Percentiles rank a stretch among this genome's conserved stretches.
These are phyloP conservation scores for Hoplodrina blanda DNA, from an alignment of 2,888 invertebrate genomes.

Conservation along the genomic window DNA sequence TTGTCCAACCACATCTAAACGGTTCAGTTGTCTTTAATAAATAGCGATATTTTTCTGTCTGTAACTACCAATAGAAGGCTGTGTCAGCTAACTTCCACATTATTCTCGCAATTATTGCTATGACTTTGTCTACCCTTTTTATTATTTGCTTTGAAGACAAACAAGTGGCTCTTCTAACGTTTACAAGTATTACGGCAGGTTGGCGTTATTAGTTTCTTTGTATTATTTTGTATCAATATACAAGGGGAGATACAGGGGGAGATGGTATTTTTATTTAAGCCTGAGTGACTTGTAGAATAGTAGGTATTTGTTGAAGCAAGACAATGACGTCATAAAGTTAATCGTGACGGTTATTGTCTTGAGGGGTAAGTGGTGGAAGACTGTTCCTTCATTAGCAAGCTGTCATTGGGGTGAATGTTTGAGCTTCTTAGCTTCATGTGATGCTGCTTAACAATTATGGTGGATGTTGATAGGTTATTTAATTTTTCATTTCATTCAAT, in stretches of 20 bases:
- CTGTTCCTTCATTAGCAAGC: conserved; percentile 15
- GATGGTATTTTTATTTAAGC: conserved; percentile 25
- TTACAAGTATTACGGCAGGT: conserved; percentile 61
- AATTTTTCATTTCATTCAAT: no score
- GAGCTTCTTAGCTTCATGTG: not conserved
- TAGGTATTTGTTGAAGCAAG: conserved; percentile 24
- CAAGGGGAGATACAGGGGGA: conserved; percentile 17
- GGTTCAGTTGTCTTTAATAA: conserved; percentile 81
- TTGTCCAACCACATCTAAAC: conserved; percentile 60
- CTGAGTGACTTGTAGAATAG: conserved; percentile 9
- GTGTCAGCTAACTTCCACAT: conserved; percentile 72
- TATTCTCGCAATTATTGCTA: conserved; percentile 76
- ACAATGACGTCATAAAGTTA: conserved; percentile 34
- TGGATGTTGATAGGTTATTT: no score
- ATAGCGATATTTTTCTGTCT: conserved; percentile 78
- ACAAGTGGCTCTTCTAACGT: conserved; percentile 63
- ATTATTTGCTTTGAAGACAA: conserved; percentile 70
- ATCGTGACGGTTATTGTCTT: conserved; percentile 26
- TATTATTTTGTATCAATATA: conserved; percentile 58
- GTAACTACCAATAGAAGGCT: conserved; percentile 68
- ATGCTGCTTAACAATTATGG: not conserved
- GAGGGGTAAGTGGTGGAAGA: conserved; percentile 20
- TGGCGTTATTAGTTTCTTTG: conserved; percentile 60
- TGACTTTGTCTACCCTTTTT: conserved; percentile 69
- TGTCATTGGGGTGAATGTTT: conserved; percentile 15